phyloP scores from a whole-genome alignment of 2,888 invertebrate species.

The Urechis unicinctus region DNA sequence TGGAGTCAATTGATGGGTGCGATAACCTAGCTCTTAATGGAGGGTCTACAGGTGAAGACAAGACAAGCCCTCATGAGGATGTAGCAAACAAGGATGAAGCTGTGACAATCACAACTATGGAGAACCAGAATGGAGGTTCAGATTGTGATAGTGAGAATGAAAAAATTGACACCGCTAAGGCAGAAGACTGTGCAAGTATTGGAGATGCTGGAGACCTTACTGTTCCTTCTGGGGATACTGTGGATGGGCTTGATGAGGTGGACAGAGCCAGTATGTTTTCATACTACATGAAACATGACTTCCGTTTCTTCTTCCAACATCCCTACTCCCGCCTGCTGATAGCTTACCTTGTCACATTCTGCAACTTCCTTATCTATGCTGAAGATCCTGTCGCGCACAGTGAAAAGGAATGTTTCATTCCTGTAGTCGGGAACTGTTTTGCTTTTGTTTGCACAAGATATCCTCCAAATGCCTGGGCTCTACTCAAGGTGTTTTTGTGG shows the following conservation, averaged over 20 bases:
- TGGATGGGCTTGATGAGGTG: slow-evolving; percentile 22
- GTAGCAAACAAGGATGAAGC: no score
- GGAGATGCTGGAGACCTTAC: no score
- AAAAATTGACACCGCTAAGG: no score
- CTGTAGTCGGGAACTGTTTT: slow-evolving; percentile 54
- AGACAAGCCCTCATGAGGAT: no score
- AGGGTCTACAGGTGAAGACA: no score
- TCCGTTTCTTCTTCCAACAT: slow-evolving; percentile 55
- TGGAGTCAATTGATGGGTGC: no score
- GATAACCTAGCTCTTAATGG: no score
- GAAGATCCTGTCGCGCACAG: slow-evolving; percentile 56
- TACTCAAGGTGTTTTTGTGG: slow-evolving; percentile 51
- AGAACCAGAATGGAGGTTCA: no score
- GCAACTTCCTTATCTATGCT: slow-evolving; percentile 55
- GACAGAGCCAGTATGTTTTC: slow-evolving; percentile 47
- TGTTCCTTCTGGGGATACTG: slow-evolving; percentile 16
- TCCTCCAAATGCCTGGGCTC: slow-evolving; percentile 49
- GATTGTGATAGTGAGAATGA: no score
- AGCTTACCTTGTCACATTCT: slow-evolving; percentile 54
- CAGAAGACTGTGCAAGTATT: no score
- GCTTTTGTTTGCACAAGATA: slow-evolving; percentile 54
- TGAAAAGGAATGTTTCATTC: slow-evolving; percentile 53
- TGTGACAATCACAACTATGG: no score
- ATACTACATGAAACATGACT: slow-evolving; percentile 51
- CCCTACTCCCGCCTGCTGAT: slow-evolving; percentile 53